Conservation (phyloP, 2,113 vertebrate species). For the Dipodomys stephensi region DNA sequence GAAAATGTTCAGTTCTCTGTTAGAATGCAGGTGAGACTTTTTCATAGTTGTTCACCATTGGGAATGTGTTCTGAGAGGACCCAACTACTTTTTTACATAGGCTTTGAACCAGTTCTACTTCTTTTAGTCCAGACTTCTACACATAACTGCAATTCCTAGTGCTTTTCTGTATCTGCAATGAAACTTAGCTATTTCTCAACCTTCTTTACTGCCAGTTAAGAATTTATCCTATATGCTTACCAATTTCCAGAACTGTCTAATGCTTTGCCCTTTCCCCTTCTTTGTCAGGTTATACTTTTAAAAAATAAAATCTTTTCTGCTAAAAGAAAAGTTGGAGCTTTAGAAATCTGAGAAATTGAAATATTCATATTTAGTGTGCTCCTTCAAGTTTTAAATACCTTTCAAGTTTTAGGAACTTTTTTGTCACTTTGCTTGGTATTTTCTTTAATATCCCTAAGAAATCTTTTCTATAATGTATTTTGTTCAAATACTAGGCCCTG, state of each 20-base stretch:
- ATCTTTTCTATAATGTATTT: not conserved
- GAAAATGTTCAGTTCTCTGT: not conserved
- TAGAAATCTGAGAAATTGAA: constrained; percentile 20
- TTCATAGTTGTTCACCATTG: not conserved
- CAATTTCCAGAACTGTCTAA: not conserved
- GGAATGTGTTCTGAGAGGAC: not conserved
- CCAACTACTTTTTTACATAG: not conserved
- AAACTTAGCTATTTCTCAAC: constrained; percentile 16
- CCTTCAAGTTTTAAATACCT: constrained; percentile 39
- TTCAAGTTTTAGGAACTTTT: not conserved
- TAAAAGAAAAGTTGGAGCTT: not conserved
- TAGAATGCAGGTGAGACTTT: not conserved
- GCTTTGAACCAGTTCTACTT: not conserved
- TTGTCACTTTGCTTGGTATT: not conserved
- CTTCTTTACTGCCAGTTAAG: constrained; percentile 12
- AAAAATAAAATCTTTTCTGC: not conserved
- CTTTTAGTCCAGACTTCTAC: not conserved
- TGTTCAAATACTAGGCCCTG: not conserved
- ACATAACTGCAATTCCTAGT: not conserved
- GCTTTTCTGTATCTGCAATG: not conserved
- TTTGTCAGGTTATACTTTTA: constrained; percentile 18
- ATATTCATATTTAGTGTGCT: not conserved
- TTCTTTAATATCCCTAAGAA: constrained; percentile 5
- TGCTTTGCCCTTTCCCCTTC: not conserved
- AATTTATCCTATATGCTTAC: not conserved